phyloP scores from a whole-genome alignment of 2,113 vertebrate genomes.

The Camelus bactrianus region DNA sequence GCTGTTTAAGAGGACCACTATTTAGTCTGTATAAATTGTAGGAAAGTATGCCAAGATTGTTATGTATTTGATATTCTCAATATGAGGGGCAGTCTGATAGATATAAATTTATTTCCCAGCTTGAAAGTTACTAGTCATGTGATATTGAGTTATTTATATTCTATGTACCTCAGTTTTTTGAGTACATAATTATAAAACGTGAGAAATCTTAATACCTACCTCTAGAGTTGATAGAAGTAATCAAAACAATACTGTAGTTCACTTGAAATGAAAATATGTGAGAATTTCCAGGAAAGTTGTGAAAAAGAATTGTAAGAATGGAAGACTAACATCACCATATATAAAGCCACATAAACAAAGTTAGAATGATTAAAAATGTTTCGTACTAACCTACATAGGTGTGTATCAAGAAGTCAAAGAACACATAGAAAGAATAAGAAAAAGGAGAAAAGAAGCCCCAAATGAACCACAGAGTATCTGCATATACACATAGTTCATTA shows the following conservation, averaged over 20 bases:
- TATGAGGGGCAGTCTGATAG: neutral
- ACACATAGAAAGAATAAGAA: neutral
- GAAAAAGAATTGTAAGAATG: constrained; percentile 1
- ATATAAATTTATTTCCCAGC: neutral
- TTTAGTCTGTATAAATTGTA: neutral
- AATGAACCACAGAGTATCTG: neutral
- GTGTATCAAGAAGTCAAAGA: neutral
- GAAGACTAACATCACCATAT: neutral
- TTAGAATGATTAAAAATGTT: neutral
- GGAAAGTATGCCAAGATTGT: neutral
- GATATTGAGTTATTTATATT: neutral
- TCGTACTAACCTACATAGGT: neutral
- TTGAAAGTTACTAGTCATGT: neutral
- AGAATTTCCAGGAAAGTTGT: constrained; percentile 23
- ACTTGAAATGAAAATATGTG: constrained; percentile 3
- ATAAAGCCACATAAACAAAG: neutral
- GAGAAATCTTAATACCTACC: neutral
- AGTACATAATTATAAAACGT: neutral
- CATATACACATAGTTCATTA: neutral
- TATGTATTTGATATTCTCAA: constrained; percentile 5
- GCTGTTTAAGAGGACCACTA: neutral
- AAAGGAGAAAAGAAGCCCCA: neutral
- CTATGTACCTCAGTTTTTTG: neutral
- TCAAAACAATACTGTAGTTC: constrained; percentile 12
- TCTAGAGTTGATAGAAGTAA: neutral